These are phyloP conservation scores for Parus major DNA, from an alignment of 2,113 vertebrate species.

Conservation along the genomic window DNA sequence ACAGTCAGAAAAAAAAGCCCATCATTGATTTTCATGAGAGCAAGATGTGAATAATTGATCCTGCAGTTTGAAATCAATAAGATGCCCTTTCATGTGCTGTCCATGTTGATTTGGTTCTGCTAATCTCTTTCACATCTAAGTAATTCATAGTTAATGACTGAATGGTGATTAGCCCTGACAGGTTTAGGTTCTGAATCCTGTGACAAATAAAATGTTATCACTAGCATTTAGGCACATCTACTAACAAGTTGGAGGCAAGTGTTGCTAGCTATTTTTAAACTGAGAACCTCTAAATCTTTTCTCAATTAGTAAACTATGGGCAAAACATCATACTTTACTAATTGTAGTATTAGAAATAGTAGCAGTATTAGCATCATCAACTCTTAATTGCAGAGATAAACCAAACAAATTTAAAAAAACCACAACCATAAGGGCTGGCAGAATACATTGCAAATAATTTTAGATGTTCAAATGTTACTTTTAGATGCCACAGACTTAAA, in stretches of 20 bases:
- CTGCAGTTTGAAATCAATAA: neutral
- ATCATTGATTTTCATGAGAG: neutral
- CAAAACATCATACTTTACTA: rapidly evolving
- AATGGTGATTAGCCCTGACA: neutral
- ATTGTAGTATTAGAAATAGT: neutral
- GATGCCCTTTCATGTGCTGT: neutral
- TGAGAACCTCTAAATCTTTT: neutral
- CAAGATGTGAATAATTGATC: neutral
- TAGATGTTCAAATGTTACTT: neutral
- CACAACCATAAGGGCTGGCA: rapidly evolving
- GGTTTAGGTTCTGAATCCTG: neutral
- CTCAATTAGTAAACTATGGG: neutral
- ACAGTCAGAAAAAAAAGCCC: neutral
- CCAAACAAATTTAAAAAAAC: neutral
- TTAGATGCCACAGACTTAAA: neutral
- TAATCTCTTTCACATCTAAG: neutral
- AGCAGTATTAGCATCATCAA: neutral
- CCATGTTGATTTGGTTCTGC: neutral
- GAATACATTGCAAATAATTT: neutral
- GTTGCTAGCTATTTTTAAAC: neutral
- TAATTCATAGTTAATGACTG: neutral
- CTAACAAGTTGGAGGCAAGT: neutral
- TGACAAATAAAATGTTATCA: neutral
- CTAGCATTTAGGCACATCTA: neutral
- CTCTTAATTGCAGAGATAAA: neutral